These are phyloP conservation scores for Dinocampus coccinellae DNA, from an alignment of 2,888 invertebrate species.

Conservation along the genomic window DNA sequence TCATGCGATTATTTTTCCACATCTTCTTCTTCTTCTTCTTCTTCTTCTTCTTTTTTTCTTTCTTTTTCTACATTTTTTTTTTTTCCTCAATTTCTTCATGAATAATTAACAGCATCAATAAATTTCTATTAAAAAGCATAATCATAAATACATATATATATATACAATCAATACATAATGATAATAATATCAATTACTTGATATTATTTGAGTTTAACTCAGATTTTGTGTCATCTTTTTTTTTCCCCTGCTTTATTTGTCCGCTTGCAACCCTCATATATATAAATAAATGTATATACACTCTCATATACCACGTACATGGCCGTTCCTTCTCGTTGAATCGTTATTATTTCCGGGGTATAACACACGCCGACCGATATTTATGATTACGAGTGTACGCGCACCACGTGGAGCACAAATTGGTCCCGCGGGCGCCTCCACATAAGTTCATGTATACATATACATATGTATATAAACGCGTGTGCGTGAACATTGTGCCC, in stretches of 20 bases:
- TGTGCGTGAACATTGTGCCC: slow-evolving; percentile 7
- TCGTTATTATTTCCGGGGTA: slow-evolving; percentile 38
- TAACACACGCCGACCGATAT: slow-evolving; percentile 36
- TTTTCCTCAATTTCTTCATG: too few relatives aligned
- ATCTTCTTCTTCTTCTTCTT: background rate
- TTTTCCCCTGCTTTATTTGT: background rate
- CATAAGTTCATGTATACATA: slow-evolving; percentile 8
- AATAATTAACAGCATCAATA: too few relatives aligned
- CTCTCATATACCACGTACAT: background rate
- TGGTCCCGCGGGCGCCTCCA: slow-evolving; percentile 32
- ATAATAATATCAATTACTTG: background rate
- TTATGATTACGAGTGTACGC: slow-evolving; percentile 36
- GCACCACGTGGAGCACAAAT: slow-evolving; percentile 30
- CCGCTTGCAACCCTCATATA: background rate
- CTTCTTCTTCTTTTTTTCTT: background rate
- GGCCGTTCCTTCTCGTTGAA: slow-evolving; percentile 32
- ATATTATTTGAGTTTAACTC: slow-evolving; percentile 26
- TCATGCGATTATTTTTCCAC: background rate
- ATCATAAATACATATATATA: background rate
- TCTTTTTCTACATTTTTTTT: background rate
- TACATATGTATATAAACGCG: background rate
- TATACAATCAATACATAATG: background rate
- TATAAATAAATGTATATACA: too few relatives aligned
- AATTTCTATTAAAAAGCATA: too few relatives aligned
- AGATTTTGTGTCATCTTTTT: slow-evolving; percentile 1